phyloP scores from a whole-genome alignment of 2,888 invertebrate species.

The Aleiodes testaceus region DNA sequence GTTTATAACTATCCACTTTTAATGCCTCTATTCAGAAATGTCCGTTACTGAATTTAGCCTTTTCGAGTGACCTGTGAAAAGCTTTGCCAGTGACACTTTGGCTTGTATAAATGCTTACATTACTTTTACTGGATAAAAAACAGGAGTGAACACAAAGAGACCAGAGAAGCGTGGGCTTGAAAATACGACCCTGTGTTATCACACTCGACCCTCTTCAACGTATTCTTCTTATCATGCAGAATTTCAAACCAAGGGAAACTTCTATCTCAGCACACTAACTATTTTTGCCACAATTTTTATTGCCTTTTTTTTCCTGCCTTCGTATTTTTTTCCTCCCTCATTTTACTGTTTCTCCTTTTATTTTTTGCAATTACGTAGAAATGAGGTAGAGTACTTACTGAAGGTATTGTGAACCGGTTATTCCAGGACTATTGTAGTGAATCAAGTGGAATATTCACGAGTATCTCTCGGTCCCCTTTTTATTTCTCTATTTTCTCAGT shows the following conservation, averaged over 20 bases:
- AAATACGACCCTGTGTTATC: constrained; percentile 6
- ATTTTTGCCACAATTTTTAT: not conserved
- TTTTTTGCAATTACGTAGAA: not conserved
- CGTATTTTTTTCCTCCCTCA: not conserved
- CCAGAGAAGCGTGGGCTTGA: constrained; percentile 3
- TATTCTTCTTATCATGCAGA: constrained; percentile 12
- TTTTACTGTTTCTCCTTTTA: not conserved
- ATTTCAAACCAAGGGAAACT: constrained; percentile 5
- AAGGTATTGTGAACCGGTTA: constrained; percentile 4
- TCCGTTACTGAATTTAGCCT: not conserved
- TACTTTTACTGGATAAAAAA: constrained; percentile 20
- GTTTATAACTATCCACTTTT: not conserved
- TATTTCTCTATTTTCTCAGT: not conserved
- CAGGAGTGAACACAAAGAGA: constrained; percentile 5
- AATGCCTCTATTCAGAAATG: not conserved
- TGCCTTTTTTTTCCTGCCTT: no score
- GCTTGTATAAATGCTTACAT: constrained; percentile 16
- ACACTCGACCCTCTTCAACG: constrained; percentile 16
- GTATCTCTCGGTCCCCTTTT: not conserved
- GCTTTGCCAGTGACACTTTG: constrained; percentile 1
- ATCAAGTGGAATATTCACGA: constrained; percentile 4
- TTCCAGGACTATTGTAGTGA: not conserved
- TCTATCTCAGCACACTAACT: not conserved
- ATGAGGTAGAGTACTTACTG: constrained; percentile 15
- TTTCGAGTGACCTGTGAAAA: not conserved